A percentile compares a stretch with the other conserved stretches of the same genome.
Conservation (phyloP, 2,113 vertebrate species). For the Smithornis capensis region DNA sequence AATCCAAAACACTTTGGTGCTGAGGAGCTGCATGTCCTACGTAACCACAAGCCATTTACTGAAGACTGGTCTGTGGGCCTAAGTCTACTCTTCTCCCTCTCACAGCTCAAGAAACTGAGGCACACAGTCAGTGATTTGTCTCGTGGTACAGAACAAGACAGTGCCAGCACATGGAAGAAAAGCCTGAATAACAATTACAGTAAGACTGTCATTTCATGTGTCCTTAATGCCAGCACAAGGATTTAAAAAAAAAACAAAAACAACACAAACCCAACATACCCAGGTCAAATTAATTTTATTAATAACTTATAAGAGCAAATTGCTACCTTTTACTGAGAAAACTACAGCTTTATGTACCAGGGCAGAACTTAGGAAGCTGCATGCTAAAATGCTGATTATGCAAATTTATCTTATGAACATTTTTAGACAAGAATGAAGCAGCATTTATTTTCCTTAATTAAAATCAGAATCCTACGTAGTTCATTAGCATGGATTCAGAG, state of each 20-base stretch:
- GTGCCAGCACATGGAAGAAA: not conserved
- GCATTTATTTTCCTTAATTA: constrained; percentile 51
- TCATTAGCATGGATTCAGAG: constrained; percentile 51
- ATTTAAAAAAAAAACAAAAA: not conserved
- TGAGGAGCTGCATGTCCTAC: not conserved
- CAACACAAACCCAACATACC: not conserved
- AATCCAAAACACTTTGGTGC: not conserved
- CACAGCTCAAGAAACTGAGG: not conserved
- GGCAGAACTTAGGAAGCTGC: not conserved
- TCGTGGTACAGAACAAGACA: not conserved
- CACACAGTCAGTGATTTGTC: not conserved
- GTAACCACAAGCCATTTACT: not conserved
- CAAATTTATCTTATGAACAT: constrained; percentile 6
- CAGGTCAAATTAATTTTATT: constrained; percentile 33
- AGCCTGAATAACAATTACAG: not conserved
- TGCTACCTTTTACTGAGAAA: not conserved
- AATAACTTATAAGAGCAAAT: not conserved
- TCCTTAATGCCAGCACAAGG: not conserved
- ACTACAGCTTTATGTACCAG: not conserved
- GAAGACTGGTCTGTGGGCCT: not conserved
- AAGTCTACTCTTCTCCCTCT: not conserved
- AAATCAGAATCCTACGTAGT: constrained; percentile 20
- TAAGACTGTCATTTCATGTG: not conserved
- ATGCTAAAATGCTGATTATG: constrained; percentile 17
- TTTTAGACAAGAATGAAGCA: constrained; percentile 42